Base-by-base conservation (phyloP, 1,140 invertebrate species). In the Trichoplusia ni region DNA sequence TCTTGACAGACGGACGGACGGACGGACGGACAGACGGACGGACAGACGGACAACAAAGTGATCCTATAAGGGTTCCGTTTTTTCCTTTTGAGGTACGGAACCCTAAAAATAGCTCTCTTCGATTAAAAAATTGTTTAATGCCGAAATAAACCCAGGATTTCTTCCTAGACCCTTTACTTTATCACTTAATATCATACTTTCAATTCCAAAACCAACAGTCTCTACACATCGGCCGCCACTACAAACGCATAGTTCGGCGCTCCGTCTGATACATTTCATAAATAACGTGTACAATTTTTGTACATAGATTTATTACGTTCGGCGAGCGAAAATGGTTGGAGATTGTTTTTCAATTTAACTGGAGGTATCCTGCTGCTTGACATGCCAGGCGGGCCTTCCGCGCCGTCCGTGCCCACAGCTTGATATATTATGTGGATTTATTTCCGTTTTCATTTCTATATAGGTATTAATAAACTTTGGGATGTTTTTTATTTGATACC, bases 291-390 rank as follows among this genome's bases (percentile, higher is more conserved):
- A 86, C 81, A 88, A 90, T 87, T 90, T 90, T 89, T 89, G 84
- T 90, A 90, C 88, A 90, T 90, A 90, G 88, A 90, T 90, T 90
- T 90, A 90, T 90, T 87, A 89, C 84, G 83, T 79, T 82, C 81
- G 82, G 77, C 83, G 81, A 86, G 86, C 86, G 86, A 90, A 90
- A 90, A 90, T 90, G 86, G 86, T 85, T 86, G 85, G 88, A 89
- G 88, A 88, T 89, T 88, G 88, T 90, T 90, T 89, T 90, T 90
- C 88, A 89, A 90, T 90, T 90, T 87, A 83, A 84, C 81, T 78
- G 75, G 73, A 65, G 82, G 66, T 67, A 80, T 73, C 88, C 88
- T 67, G 88, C 88, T 89, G 88, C 75, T 77, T 80, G 81, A 84
- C 81, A 83, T 67, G 85, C 86, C 84, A 84, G 84, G 77, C 80